Percentiles rank a stretch among this genome's conserved stretches.
Conservation (phyloP, 2,113 vertebrate genomes). For the Sorex araneus region DNA sequence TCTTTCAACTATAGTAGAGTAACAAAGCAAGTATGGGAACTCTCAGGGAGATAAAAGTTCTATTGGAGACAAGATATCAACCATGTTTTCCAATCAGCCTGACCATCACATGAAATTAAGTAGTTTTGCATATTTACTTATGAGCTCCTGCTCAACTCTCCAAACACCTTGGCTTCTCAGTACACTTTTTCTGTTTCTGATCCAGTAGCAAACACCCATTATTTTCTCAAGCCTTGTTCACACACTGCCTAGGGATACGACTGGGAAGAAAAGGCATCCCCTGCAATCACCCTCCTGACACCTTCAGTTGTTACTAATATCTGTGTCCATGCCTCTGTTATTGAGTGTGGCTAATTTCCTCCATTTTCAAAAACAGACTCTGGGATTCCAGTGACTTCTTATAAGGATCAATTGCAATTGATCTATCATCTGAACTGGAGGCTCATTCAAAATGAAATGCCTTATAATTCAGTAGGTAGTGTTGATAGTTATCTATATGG, state of each 20-base stretch:
- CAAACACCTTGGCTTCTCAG: background rate
- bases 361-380: background rate
- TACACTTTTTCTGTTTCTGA: background rate
- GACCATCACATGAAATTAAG: background rate
- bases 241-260: fast-evolving
- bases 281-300: background rate
- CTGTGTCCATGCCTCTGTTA: background rate
- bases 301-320: background rate
- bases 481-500: background rate
- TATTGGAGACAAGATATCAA: background rate
- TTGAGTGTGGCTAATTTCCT: background rate
- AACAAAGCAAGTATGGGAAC: background rate
- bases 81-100: fast-evolving
- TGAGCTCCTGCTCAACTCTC: fast-evolving
- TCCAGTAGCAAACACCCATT: conserved; percentile 17
- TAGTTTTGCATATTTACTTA: conserved; percentile 51
- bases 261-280: background rate
- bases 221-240: conserved; percentile 11
- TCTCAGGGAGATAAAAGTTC: background rate
- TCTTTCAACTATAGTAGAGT: background rate
- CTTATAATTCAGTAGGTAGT: background rate
- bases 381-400: background rate
- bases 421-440: background rate
- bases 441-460: background rate
- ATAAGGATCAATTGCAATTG: background rate